phyloP scores from a whole-genome alignment of 1,140 invertebrate species.

The Melitaea cinxia region DNA sequence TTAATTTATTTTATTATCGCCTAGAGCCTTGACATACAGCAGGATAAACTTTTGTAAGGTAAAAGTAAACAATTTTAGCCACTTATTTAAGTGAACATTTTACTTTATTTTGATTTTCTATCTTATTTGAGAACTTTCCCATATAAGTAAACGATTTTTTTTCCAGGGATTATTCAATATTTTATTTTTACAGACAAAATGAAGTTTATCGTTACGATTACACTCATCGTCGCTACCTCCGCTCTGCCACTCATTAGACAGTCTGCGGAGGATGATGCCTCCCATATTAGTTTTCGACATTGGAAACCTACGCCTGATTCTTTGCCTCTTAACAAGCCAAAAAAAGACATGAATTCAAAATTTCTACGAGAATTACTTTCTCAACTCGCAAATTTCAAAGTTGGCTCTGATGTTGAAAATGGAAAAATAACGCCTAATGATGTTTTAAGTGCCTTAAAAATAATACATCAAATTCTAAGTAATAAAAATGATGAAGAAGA shows the following conservation, averaged over 20 bases:
- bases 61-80: not conserved
- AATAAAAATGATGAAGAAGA: not conserved
- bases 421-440: not conserved
- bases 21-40: not conserved
- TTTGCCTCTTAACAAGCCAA: not conserved
- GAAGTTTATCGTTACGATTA: slow-evolving; percentile 55
- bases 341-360: not conserved
- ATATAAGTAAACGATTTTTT: not conserved
- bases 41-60: not conserved
- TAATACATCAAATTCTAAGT: not conserved
- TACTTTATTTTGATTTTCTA: no score
- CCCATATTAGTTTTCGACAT: not conserved
- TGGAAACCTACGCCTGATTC: not conserved
- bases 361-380: not conserved
- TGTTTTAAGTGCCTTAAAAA: not conserved
- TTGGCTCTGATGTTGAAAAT: not conserved
- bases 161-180: not conserved
- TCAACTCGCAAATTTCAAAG: not conserved
- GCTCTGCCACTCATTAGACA: slow-evolving; percentile 39
- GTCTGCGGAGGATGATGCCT: not conserved
- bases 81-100: no score
- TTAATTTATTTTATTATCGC: not conserved
- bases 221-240: slow-evolving; percentile 48
- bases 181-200: slow-evolving; percentile 51
- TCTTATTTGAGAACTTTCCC: no score